Evolutionary conservation across 2,113 vertebrate species (phyloP).

Genomic region (Mastomys natalensis): DNA sequence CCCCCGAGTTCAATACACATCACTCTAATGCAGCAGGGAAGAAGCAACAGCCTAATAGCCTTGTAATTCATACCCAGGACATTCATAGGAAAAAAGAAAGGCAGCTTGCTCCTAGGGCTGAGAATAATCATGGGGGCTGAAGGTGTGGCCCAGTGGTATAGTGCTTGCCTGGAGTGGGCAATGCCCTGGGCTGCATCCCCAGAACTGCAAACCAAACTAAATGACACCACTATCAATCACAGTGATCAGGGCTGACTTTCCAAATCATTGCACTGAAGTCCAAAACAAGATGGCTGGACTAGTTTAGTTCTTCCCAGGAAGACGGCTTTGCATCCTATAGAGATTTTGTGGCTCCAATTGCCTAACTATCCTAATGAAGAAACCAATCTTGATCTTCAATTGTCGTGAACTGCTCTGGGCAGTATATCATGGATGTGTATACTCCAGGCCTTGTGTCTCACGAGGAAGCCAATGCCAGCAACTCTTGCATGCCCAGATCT

Average conservation of each 20-base stretch:
- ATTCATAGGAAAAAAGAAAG: neutral
- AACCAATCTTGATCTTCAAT: neutral
- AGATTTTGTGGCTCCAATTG: neutral
- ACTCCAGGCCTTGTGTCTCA: neutral
- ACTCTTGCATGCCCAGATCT: neutral
- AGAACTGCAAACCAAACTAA: neutral
- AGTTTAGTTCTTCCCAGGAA: neutral
- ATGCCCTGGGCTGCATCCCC: neutral
- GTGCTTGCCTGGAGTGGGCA: neutral
- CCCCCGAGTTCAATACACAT: neutral
- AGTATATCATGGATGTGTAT: conserved; percentile 14
- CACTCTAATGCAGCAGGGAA: neutral
- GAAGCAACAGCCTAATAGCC: neutral
- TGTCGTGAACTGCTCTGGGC: neutral
- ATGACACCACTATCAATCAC: neutral
- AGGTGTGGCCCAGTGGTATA: neutral
- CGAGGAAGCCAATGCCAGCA: neutral
- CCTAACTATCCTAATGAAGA: neutral
- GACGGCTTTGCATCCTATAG: neutral
- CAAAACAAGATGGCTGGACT: neutral
- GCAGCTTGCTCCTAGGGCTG: neutral
- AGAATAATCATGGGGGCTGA: neutral
- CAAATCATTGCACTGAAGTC: neutral
- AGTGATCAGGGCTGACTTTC: neutral
- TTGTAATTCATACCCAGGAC: neutral